Evolutionary conservation across 1,140 invertebrate species (phyloP).

Genomic region (Rhagoletis zephyria): DNA sequence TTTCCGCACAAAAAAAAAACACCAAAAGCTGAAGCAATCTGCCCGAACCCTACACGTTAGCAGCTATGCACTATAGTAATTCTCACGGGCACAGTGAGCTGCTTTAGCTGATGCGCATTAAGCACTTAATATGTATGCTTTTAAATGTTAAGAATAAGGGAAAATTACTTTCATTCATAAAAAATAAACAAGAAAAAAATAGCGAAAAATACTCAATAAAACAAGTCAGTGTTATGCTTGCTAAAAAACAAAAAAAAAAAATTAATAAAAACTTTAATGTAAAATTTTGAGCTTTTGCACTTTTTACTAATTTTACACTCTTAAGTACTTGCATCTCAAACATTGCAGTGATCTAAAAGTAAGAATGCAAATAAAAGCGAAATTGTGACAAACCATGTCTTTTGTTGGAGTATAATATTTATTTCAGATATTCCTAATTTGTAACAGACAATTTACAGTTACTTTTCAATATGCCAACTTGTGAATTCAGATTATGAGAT

Average conservation of each 20-base stretch:
- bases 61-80: no score
- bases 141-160: background rate
- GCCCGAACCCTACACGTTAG: no score
- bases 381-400: background rate
- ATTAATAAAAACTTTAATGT: conserved; percentile 23
- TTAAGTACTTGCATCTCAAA: conserved; percentile 36
- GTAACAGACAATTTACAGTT: no score
- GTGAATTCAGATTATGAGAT: no score
- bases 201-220: conserved; percentile 3
- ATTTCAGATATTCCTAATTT: background rate
- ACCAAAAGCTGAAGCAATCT: no score
- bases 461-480: no score
- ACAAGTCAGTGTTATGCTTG: conserved; percentile 36
- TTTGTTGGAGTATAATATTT: background rate
- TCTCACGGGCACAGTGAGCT: background rate
- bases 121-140: conserved; percentile 21
- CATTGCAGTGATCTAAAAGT: conserved; percentile 2
- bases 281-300: conserved; percentile 48
- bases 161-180: background rate
- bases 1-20: no score
- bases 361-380: conserved; percentile 33
- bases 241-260: background rate
- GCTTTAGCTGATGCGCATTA: background rate
- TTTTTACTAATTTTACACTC: conserved; percentile 43
- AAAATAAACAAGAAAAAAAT: conserved; percentile 3